Evolutionary conservation across 35 echinoderm and acorn worm species (phyloP).

Genomic region (Amphiura filiformis): DNA sequence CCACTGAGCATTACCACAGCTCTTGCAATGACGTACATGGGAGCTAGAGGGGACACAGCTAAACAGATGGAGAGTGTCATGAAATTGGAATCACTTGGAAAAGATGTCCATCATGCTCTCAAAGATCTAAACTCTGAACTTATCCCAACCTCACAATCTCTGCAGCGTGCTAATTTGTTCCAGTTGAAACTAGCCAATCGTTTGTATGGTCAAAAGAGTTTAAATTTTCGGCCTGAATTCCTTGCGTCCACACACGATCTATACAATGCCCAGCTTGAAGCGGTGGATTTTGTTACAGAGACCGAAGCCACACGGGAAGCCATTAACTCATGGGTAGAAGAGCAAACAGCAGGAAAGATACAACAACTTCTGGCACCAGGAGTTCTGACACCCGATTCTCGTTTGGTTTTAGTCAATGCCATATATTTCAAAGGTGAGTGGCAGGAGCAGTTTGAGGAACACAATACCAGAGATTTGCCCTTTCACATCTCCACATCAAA

Average conservation of each 20-base stretch:
- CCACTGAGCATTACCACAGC: constrained; percentile 53
- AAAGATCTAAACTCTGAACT: too few relatives aligned
- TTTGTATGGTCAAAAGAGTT: constrained; percentile 40
- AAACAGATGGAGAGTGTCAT: constrained; percentile 54
- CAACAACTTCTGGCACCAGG: constrained; percentile 37
- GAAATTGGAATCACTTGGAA: constrained; percentile 32
- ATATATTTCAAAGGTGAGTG: constrained; percentile 85
- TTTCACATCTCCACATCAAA: constrained; percentile 33
- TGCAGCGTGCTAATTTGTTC: not conserved
- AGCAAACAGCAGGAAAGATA: constrained; percentile 44
- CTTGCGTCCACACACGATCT: constrained; percentile 13
- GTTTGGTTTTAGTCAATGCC: constrained; percentile 71
- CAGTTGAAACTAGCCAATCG: constrained; percentile 55
- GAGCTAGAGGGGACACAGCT: constrained; percentile 51
- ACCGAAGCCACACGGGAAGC: not conserved
- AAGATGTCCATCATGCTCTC: constrained; percentile 36
- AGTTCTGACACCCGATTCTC: constrained; percentile 7
- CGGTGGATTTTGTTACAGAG: constrained; percentile 18
- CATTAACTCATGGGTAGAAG: constrained; percentile 57
- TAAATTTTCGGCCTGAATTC: constrained; percentile 47
- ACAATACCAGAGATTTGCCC: constrained; percentile 29
- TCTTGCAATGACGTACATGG: constrained; percentile 68
- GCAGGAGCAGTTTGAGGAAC: constrained; percentile 40
- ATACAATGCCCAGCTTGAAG: constrained; percentile 56
- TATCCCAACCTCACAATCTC: constrained; percentile 12